Evolutionary conservation across 2,113 vertebrate species (phyloP), one percentile per base, ranked within the genome.

Genomic region (Leptocoma aspasia): DNA sequence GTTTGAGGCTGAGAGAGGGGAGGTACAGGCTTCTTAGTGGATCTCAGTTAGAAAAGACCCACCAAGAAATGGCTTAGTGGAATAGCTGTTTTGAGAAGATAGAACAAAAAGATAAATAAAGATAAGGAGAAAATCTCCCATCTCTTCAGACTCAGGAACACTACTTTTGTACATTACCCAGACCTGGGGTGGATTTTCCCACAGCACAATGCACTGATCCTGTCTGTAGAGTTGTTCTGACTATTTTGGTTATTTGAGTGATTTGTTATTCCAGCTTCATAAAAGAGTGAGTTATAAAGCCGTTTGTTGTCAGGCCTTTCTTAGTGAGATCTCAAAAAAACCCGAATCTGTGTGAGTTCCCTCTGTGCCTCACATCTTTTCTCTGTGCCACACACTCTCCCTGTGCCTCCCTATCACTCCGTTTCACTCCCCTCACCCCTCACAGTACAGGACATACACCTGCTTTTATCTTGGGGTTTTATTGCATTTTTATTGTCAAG

Each of bases 331-430:
- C 15, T 13, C 3, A n/a, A 50, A 56, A 70, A 47, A 71, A 18
- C 1, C 28, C 18, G 10, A 16, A 10, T 4, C 12, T 10, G 1
- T 41, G 21, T 0, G 0, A 30, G 10, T 35, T 54, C 7, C 45
- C 37, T 27, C 31, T 47, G 49, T 83, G 41, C 22, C 8, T 47
- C 10, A 14, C 31, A 21, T 3, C 18, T 64, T 64, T 54, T 30
- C 31, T 60, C 28, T 45, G 39, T 71, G 65, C 21, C 6, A 64
- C 45, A 42, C 15, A 19, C 26, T 44, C 30, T 59, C 7, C 0
- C 33, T 3, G 11, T 47, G 28, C 47, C 42, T 73, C 21, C 69
- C 50, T 52, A 0, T 31, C 1, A 0, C 22, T n/a, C 22, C 39
- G 11, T 54, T 79, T 54, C 1, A 1, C 26, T 53, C 26, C 7